Evolutionary conservation across 2,797 vertebrate genomes (phyloP).

Genomic region (Orestias chungarensis): DNA sequence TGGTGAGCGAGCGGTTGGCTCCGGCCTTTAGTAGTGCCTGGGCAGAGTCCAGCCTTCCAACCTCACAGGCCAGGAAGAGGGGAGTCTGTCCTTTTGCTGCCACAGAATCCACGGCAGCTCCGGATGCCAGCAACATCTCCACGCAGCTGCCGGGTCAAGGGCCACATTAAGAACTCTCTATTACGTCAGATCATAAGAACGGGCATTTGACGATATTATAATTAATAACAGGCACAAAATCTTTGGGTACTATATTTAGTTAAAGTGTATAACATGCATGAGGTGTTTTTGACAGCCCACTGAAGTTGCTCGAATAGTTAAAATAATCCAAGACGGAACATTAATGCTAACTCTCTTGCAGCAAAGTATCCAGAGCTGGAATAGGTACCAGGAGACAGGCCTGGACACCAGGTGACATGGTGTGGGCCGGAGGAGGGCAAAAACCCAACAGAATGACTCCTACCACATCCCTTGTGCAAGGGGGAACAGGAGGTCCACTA

Average conservation of each 20-base stretch:
- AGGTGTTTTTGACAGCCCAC: no score
- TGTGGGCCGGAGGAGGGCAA: no score
- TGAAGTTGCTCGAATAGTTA: no score
- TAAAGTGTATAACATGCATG: no score
- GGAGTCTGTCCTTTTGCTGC: slow-evolving; percentile 86
- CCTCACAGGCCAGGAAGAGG: slow-evolving; percentile 88
- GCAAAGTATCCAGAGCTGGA: no score
- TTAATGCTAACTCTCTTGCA: no score
- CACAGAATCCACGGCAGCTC: slow-evolving; percentile 83
- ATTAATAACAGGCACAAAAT: neutral
- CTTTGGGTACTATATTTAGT: neutral
- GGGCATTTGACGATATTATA: neutral
- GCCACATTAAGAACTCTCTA: neutral
- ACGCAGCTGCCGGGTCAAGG: slow-evolving; percentile 80
- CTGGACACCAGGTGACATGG: no score
- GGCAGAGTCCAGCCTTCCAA: slow-evolving; percentile 84
- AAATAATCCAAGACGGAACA: no score
- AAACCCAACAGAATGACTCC: no score
- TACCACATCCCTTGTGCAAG: no score
- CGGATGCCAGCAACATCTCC: slow-evolving; percentile 85
- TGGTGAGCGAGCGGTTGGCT: slow-evolving; percentile 82
- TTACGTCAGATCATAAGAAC: neutral
- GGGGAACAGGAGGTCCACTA: no score
- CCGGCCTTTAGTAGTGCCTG: slow-evolving; percentile 84
- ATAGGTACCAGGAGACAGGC: no score